A percentile compares a stretch with the other conserved stretches of the same genome.
Evolutionary conservation across 1,140 invertebrate genomes (phyloP).

Genomic region (Zaprionus davidi): DNA sequence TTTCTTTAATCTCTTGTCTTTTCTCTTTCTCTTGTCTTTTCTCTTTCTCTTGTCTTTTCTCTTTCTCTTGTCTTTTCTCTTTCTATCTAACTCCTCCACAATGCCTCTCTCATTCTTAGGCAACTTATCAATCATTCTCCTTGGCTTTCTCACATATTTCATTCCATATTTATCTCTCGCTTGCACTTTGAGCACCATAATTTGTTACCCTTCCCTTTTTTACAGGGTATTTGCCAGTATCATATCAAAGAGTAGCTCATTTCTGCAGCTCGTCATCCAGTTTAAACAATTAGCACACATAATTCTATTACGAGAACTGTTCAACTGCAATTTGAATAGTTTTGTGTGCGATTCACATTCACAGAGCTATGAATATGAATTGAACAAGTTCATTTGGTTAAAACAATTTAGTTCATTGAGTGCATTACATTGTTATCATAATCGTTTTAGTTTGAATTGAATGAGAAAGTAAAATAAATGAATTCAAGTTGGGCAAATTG

Average conservation of each 20-base stretch:
- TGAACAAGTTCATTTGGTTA: conserved; percentile 1
- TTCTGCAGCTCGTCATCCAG: not conserved
- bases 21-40: not conserved
- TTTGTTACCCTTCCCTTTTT: not conserved
- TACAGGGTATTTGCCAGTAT: not conserved
- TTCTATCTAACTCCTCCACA: no score
- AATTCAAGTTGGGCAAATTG: not conserved
- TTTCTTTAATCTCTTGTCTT: not conserved
- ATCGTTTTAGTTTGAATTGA: not conserved
- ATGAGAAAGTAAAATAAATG: not conserved
- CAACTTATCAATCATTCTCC: no score
- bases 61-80: not conserved
- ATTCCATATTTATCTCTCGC: no score
- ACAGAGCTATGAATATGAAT: not conserved
- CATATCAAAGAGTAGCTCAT: not conserved
- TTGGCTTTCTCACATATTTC: no score
- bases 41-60: no score
- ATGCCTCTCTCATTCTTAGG: no score
- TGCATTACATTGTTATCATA: not conserved
- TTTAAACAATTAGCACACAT: not conserved
- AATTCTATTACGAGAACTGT: not conserved
- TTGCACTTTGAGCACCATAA: no score
- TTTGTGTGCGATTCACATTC: not conserved
- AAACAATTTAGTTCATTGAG: not conserved
- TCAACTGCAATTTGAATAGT: not conserved